These are phyloP conservation scores for Deilephila porcellus DNA, from an alignment of 2,888 invertebrate species.

Conservation along the genomic window DNA sequence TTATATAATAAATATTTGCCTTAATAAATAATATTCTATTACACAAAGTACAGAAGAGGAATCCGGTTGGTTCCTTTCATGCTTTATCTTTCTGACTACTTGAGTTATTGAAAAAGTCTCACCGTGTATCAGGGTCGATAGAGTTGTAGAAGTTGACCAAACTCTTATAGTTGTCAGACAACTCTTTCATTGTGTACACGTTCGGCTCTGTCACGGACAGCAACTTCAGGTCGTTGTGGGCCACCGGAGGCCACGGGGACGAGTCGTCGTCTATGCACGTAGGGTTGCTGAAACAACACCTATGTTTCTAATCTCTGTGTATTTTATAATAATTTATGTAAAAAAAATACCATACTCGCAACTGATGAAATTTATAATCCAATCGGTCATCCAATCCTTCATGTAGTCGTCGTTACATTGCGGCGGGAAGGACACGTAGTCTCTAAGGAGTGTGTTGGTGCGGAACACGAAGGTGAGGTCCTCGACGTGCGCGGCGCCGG, in stretches of 20 bases:
- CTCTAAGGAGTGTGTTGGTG: constrained; percentile 34
- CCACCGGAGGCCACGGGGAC: constrained; percentile 29
- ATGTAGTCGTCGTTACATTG: constrained; percentile 41
- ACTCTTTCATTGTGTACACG: constrained; percentile 13
- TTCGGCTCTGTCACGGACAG: constrained; percentile 19
- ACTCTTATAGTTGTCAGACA: constrained; percentile 35
- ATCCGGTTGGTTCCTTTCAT: too few relatives aligned
- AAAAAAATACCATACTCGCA: constrained; percentile 39
- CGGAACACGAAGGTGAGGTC: constrained; percentile 72
- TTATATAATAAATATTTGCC: too few relatives aligned
- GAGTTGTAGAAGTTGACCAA: constrained; percentile 41
- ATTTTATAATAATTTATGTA: not conserved
- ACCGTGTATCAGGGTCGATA: constrained; percentile 37
- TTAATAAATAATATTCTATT: too few relatives aligned
- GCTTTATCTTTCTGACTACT: too few relatives aligned
- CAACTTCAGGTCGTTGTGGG: not conserved
- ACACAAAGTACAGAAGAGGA: too few relatives aligned
- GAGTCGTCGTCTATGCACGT: constrained; percentile 25
- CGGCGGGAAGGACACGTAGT: constrained; percentile 37
- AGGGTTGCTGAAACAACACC: constrained; percentile 30
- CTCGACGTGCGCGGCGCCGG: constrained; percentile 69
- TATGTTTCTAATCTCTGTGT: not conserved
- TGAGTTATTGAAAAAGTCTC: not conserved
- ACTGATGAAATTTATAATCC: constrained; percentile 44
- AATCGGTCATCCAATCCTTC: constrained; percentile 43